Evolutionary conservation across 2,888 invertebrate species (phyloP).

Genomic region (Mamestra brassicae): DNA sequence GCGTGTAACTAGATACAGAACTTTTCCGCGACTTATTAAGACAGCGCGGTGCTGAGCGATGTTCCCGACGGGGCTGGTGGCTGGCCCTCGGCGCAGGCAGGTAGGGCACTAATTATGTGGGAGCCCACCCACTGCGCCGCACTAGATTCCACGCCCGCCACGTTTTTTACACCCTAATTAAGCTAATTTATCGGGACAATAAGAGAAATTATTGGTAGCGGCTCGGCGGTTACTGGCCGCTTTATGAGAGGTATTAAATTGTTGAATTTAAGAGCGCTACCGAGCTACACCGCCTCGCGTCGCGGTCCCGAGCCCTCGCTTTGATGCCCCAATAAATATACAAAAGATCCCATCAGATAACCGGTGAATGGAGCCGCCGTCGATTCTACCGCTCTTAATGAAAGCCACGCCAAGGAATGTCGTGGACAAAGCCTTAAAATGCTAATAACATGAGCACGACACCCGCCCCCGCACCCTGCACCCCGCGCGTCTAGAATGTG

Average conservation of each 20-base stretch:
- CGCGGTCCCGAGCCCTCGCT: conserved; percentile 60
- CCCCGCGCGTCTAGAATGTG: conserved; percentile 72
- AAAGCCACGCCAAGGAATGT: conserved; percentile 75
- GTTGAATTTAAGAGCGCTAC: conserved; percentile 86
- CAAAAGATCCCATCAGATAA: conserved; percentile 85
- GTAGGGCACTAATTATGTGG: conserved; percentile 55
- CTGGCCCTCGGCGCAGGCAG: conserved; percentile 1
- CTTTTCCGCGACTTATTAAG: not conserved
- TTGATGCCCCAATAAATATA: conserved; percentile 87
- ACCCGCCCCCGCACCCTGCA: conserved; percentile 13
- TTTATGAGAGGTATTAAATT: conserved; percentile 88
- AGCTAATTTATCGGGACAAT: conserved; percentile 90
- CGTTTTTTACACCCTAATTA: conserved; percentile 90
- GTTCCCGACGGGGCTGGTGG: conserved; percentile 4
- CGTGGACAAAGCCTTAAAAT: conserved; percentile 78
- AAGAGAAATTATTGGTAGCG: conserved; percentile 86
- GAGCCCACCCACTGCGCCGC: conserved; percentile 84
- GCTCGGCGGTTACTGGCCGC: conserved; percentile 78
- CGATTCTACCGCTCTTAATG: conserved; percentile 73
- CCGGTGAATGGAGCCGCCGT: conserved; percentile 70
- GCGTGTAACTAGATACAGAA: not conserved
- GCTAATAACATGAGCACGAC: conserved; percentile 76
- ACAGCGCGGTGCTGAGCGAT: not conserved
- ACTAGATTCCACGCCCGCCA: conserved; percentile 86
- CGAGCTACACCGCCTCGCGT: conserved; percentile 80